These are phyloP conservation scores for Lithobates sylvaticus DNA, from an alignment of 2,797 vertebrate genomes.

Conservation along the genomic window DNA sequence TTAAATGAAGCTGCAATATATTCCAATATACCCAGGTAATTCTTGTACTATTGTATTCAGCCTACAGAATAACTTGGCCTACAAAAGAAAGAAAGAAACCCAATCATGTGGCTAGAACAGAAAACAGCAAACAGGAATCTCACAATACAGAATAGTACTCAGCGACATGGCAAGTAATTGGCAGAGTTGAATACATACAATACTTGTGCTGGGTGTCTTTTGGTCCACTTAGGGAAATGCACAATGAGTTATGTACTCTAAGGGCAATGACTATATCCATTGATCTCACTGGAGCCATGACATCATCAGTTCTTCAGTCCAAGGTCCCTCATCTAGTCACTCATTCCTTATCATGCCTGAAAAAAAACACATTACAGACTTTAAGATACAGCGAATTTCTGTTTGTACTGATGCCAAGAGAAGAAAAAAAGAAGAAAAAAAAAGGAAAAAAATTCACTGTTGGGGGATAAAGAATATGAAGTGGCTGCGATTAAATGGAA, in stretches of 20 bases:
- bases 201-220: slow-evolving; percentile 26
- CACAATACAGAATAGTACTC: not conserved
- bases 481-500: not conserved
- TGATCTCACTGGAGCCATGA: slow-evolving; percentile 35
- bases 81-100: slow-evolving; percentile 1
- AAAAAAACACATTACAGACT: slow-evolving; percentile 28
- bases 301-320: slow-evolving; percentile 6
- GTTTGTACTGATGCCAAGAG: slow-evolving; percentile 9
- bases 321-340: slow-evolving; percentile 4
- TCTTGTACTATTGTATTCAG: not conserved
- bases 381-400: slow-evolving; percentile 3
- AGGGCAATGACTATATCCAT: slow-evolving; percentile 17
- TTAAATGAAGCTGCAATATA: not conserved
- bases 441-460: slow-evolving; percentile 14
- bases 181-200: not conserved
- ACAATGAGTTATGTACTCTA: slow-evolving; percentile 3
- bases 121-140: not conserved
- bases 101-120: not conserved
- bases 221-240: slow-evolving; percentile 9
- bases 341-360: slow-evolving; percentile 29
- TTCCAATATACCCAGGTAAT: not conserved
- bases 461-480: slow-evolving; percentile 25
- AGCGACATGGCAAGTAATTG: slow-evolving; percentile 6
- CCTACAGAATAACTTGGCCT: not conserved
- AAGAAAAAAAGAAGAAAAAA: slow-evolving; percentile 19